Evolutionary conservation across 2,888 invertebrate species (phyloP).

Genomic region (Balanococcus diminutus): DNA sequence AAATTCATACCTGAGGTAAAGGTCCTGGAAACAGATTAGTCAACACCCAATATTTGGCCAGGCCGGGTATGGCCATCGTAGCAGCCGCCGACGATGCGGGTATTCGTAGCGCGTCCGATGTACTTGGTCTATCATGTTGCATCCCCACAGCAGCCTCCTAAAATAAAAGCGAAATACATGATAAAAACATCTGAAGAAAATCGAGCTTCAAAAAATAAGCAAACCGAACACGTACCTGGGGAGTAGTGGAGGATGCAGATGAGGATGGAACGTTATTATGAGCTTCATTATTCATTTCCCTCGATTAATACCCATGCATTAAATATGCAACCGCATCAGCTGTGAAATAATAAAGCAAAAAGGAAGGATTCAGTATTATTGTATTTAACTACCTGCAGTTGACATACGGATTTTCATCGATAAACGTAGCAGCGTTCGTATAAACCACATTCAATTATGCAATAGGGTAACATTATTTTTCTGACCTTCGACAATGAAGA

Average conservation of each 20-base stretch:
- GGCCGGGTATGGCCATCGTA: slow-evolving; percentile 70
- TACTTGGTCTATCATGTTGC: slow-evolving; percentile 49
- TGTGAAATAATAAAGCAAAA: slow-evolving; percentile 4
- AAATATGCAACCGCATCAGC: neutral
- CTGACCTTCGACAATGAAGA: slow-evolving; percentile 39
- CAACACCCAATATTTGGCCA: slow-evolving; percentile 84
- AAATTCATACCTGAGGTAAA: slow-evolving; percentile 69
- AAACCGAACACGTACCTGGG: slow-evolving; percentile 26
- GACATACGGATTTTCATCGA: neutral
- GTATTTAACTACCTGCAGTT: neutral
- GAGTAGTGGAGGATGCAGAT: slow-evolving; percentile 48
- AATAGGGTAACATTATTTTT: slow-evolving; percentile 40
- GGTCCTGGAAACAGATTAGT: slow-evolving; percentile 80
- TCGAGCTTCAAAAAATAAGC: neutral
- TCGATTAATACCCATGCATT: slow-evolving; percentile 1
- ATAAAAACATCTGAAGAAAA: neutral
- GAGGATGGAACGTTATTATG: slow-evolving; percentile 54
- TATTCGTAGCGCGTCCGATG: slow-evolving; percentile 48
- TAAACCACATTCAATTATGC: slow-evolving; percentile 25
- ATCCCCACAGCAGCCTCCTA: slow-evolving; percentile 55
- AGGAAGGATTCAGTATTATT: neutral
- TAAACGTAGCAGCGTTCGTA: neutral
- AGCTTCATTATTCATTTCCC: slow-evolving; percentile 53
- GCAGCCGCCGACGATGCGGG: slow-evolving; percentile 50
- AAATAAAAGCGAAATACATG: neutral